These are phyloP conservation scores for Phrynocephalus forsythii DNA, from an alignment of 2,797 vertebrate species.

Conservation along the genomic window DNA sequence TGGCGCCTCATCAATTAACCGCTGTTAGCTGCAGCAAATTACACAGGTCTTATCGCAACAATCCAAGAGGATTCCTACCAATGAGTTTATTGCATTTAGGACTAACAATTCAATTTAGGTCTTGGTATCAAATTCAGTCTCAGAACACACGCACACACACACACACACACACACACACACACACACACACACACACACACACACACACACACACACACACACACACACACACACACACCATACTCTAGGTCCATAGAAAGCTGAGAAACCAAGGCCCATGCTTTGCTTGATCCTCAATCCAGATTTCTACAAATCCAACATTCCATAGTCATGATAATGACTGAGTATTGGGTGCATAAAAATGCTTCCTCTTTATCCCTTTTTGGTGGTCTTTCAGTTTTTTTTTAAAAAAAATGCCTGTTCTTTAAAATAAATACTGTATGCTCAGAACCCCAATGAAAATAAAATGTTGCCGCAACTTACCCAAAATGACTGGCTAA, in stretches of 20 bases:
- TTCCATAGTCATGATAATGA: background rate
- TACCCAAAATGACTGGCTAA: constrained; percentile 90
- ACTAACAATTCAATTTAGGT: background rate
- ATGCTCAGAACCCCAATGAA: background rate
- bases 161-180: too few species aligned
- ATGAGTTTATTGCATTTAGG: too few species aligned
- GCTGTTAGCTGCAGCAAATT: too few species aligned
- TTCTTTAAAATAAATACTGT: background rate
- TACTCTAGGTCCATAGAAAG: background rate
- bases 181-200: too few species aligned
- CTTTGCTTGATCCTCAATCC: background rate
- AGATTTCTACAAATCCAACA: background rate
- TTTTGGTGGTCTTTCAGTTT: background rate
- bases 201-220: too few species aligned
- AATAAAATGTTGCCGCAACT: constrained; percentile 66
- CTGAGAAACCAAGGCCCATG: background rate
- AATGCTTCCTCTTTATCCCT: background rate
- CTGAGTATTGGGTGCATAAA: background rate
- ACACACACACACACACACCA: background rate
- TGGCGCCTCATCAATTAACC: too few species aligned
- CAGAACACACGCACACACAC: background rate
- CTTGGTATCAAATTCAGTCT: background rate
- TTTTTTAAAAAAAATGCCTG: background rate
- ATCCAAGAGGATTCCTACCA: too few species aligned
- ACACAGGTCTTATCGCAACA: too few species aligned